Evolutionary conservation across 2,888 invertebrate genomes (phyloP), one percentile per base, ranked within the genome.

Genomic region (Limenitis camilla): DNA sequence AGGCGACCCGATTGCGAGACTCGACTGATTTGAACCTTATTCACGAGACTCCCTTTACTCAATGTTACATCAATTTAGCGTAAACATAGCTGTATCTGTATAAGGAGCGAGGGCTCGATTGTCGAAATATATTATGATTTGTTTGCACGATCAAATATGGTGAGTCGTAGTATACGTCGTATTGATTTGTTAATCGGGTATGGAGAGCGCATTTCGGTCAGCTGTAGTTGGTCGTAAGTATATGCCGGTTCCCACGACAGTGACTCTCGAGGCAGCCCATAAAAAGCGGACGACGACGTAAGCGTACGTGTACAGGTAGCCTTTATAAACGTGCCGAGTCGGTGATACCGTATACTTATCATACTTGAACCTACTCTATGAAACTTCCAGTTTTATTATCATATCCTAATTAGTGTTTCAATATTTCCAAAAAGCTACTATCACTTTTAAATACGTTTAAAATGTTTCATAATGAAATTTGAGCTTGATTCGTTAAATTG

Each of bases 151-250:
- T 77, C 79, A 72, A 77, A 79, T 76, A 80, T 74, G 76, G 77
- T 72, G 57, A 67, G 75, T 71, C 67, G 74, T 72, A 70, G 71
- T 77, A 75, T 68, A 73, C 72, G 63, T 56, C 65, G 80, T 82
- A 82, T 86, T 80, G 87, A 87, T 87, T 86, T 81, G 83, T 85
- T 80, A 81, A 84, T 85, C 81, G 79, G 68, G 78, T 84, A 85
- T 78, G 82, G 81, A 83, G 81, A 83, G 76, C 87, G 86, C 84
- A 86, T 85, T 88, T 87, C 81, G 86, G 86, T 84, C 86, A 86
- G 86, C 85, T 84, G 86, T 80, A 74, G 77, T 74, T 72, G 74
- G 69, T 40, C 49, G 76, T 82, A 84, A 84, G 87, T 82, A 74
- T 79, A 83, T 81, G 87, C 82, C 72, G 79, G 84, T 88, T 88